Evolutionary conservation across 2,888 invertebrate genomes (phyloP).

Genomic region (Chouioia cunea): DNA sequence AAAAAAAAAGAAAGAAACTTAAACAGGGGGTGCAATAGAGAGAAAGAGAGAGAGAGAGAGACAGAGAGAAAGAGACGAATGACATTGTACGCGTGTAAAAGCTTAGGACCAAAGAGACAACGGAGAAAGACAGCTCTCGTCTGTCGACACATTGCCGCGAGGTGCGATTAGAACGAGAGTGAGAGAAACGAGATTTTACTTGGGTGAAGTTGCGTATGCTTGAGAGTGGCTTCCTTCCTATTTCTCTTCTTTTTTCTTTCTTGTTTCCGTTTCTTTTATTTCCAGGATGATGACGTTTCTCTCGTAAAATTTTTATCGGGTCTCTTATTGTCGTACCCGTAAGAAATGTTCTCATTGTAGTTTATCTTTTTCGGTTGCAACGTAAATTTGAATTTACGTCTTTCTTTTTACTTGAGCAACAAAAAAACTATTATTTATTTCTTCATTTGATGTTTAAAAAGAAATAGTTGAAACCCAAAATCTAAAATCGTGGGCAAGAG

Average conservation of each 20-base stretch:
- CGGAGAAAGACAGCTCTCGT: constrained; percentile 8
- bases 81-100: constrained; percentile 6
- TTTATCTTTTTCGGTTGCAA: no score
- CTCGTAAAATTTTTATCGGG: no score
- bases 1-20: constrained; percentile 49
- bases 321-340: no score
- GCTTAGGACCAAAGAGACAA: background rate
- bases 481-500: no score
- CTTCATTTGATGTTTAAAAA: no score
- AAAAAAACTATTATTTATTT: no score
- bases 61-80: constrained; percentile 4
- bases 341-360: no score
- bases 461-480: no score
- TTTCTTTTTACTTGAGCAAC: no score
- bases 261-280: constrained; percentile 12
- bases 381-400: no score
- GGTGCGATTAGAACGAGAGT: constrained; percentile 10
- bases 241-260: constrained; percentile 1
- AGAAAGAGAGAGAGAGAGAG: background rate
- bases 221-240: background rate
- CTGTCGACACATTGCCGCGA: constrained; percentile 9
- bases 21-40: constrained; percentile 36
- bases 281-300: no score
- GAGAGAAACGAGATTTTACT: constrained; percentile 21
- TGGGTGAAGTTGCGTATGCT: constrained; percentile 11